These are phyloP conservation scores for Artibeus jamaicensis DNA, from an alignment of 2,797 vertebrate genomes.

Conservation along the genomic window DNA sequence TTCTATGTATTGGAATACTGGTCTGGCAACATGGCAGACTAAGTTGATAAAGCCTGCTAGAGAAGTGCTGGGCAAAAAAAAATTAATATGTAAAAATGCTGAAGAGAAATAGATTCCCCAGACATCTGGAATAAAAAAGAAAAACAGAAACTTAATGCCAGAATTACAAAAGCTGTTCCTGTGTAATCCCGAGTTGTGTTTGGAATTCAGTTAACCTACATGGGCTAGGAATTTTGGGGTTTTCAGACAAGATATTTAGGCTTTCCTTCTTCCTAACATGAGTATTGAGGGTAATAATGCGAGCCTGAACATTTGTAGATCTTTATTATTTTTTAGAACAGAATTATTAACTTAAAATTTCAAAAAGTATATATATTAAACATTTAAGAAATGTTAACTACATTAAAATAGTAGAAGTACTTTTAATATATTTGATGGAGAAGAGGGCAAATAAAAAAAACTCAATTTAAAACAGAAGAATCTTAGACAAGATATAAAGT, in stretches of 20 bases:
- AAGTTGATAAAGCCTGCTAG: neutral
- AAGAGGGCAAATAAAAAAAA: neutral
- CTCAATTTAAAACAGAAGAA: neutral
- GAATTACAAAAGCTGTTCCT: neutral
- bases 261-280: neutral
- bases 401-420: neutral
- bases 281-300: neutral
- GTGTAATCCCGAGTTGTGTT: neutral
- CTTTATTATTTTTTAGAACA: neutral
- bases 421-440: neutral
- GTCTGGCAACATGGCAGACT: neutral
- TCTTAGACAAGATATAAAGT: neutral
- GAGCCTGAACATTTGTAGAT: neutral
- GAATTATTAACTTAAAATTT: neutral
- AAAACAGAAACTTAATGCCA: neutral
- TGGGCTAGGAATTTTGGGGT: neutral
- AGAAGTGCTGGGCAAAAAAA: neutral
- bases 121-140: no score
- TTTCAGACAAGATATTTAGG: neutral
- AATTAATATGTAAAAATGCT: neutral
- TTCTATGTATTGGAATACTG: neutral
- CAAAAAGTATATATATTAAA: neutral
- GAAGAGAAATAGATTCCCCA: neutral
- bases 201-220: neutral
- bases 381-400: neutral